Evolutionary conservation across 1,140 invertebrate genomes (phyloP), one percentile per base, ranked within the genome.

Genomic region (Orchestia grillus): DNA sequence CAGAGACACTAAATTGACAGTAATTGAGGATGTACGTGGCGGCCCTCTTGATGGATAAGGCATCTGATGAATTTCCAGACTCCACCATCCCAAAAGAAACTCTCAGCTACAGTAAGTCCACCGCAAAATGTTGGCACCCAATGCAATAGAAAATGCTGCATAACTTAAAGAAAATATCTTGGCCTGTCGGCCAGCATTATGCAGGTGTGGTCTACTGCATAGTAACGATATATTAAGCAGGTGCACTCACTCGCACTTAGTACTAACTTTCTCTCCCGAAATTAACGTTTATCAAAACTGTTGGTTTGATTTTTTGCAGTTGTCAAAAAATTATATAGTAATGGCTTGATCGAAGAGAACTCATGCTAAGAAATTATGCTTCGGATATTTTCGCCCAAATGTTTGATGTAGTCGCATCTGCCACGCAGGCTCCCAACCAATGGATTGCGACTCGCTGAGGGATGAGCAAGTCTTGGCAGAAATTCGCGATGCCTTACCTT

Each of bases 1-100:
- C 43, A 94, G 44, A 42, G 92, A 94, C 92, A 94, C 44, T 94
- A 94, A 94, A 94, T 94, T 94, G 92, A 94, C 92, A 94, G 92
- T 94, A 94, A 94, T 94, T 94, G 92, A 94, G 44, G 92, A 42
- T 45, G 43, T 94, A 94, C 92, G 44, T 94, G 92, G 92, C 92
- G 92, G 92, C 92, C 92, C 44, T 45, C 8, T 19, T 94, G 92
- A 94, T 94, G 92, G 92, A 94, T 94, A 47, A 45, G 92, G 4
- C 92, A 16, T 47, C 36, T 94, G 92, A 94, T 94, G 92, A 94
- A 94, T 94, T 47, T 94, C 92, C 44, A n/a, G 92, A 11, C 88
- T 4, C 11, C 43, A 42, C 42, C 88, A 90, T 90, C 88, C 42
- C 36, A 42, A 42, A 90, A 90, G 88, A 36, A 77, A 77, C 62